phyloP scores from a whole-genome alignment of 2,888 invertebrate genomes.

The Nomada flava region DNA sequence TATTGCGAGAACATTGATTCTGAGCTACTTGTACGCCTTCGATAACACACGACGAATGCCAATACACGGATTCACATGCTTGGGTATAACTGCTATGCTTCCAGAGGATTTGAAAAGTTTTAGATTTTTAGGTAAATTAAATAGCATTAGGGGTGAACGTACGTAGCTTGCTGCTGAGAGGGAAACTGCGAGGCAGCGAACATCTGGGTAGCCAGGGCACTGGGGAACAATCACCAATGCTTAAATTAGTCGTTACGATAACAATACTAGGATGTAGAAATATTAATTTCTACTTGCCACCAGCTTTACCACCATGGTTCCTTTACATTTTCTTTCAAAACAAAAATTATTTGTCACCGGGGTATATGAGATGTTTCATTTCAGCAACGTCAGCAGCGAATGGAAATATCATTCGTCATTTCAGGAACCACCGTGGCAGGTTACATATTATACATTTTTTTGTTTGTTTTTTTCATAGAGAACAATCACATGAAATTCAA shows the following conservation, averaged over 20 bases:
- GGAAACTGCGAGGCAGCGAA: constrained; percentile 96
- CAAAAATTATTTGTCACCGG: not conserved
- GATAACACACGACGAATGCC: constrained; percentile 33
- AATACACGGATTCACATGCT: constrained; percentile 60
- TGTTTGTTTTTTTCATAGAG: constrained; percentile 16
- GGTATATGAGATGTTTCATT: not conserved
- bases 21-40: constrained; percentile 10
- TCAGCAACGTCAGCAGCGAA: not conserved
- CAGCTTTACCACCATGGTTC: constrained; percentile 68
- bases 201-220: constrained; percentile 99
- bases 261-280: constrained; percentile 71
- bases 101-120: constrained; percentile 74
- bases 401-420: not conserved
- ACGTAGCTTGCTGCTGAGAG: constrained; percentile 97
- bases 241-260: constrained; percentile 83
- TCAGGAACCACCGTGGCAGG: constrained; percentile 67
- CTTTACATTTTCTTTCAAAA: constrained; percentile 10
- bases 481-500: constrained; percentile 28
- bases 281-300: constrained; percentile 56
- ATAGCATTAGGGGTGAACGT: constrained; percentile 87
- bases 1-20: constrained; percentile 13
- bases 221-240: constrained; percentile 88
- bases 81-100: constrained; percentile 81
- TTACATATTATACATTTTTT: constrained; percentile 39
- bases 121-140: constrained; percentile 81